phyloP scores from a whole-genome alignment of 2,113 vertebrate genomes.

The Ageneiosus marmoratus region DNA sequence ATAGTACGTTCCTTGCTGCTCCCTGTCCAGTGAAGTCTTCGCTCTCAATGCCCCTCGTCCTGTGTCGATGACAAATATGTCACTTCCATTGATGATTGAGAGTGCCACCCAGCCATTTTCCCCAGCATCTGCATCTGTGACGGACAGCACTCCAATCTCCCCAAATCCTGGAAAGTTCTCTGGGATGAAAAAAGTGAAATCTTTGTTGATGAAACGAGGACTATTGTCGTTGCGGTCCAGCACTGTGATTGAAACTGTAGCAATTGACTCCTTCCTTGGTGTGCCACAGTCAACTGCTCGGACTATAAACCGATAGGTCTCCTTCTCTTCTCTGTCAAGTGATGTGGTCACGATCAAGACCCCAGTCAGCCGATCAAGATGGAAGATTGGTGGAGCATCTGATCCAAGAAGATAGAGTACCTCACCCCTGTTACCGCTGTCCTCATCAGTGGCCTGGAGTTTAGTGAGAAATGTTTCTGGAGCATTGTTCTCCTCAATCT shows the following conservation, averaged over 20 bases:
- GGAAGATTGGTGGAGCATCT: conserved; percentile 86
- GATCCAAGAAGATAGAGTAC: conserved; percentile 88
- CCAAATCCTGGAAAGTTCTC: conserved; percentile 97
- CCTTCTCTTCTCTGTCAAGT: conserved; percentile 92
- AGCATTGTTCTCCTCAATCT: conserved; percentile 91
- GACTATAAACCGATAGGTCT: conserved; percentile 90
- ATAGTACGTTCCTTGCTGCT: conserved; percentile 92
- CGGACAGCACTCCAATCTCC: conserved; percentile 94
- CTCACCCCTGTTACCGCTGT: conserved; percentile 83
- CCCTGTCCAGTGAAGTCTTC: conserved; percentile 89
- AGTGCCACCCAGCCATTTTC: conserved; percentile 94
- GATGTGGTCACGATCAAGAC: conserved; percentile 87
- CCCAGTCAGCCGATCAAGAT: conserved; percentile 82
- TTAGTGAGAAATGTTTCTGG: conserved; percentile 88
- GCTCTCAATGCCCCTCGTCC: conserved; percentile 89
- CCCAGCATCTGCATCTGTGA: conserved; percentile 90
- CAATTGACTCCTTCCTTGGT: conserved; percentile 87
- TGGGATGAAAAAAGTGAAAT: conserved; percentile 97
- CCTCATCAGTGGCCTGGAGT: conserved; percentile 87
- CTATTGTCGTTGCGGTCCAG: conserved; percentile 97
- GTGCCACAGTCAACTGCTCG: conserved; percentile 87
- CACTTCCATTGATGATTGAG: conserved; percentile 91
- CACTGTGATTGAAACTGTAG: conserved; percentile 87
- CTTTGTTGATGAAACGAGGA: conserved; percentile 95
- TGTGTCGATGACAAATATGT: conserved; percentile 96